phyloP scores from a whole-genome alignment of 2,888 invertebrate species.

The Tetropium fuscum region DNA sequence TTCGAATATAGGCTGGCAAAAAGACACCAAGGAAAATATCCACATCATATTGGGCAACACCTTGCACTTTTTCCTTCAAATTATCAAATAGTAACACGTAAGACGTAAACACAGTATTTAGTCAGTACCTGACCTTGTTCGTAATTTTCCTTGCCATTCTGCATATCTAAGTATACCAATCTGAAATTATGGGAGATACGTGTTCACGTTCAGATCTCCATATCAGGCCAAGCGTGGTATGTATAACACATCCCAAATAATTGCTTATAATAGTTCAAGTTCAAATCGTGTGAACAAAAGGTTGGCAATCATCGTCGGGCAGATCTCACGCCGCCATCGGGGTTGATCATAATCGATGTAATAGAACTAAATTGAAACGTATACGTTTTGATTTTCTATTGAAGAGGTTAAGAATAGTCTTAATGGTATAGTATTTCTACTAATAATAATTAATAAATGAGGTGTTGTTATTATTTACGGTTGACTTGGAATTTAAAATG shows the following conservation, averaged over 20 bases:
- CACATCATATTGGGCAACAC: too few species aligned
- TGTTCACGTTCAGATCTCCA: conserved; percentile 61
- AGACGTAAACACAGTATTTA: neutral
- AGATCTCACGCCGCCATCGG: conserved; percentile 32
- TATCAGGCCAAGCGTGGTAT: conserved; percentile 63
- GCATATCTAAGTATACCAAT: conserved; percentile 2
- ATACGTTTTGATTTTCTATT: too few species aligned
- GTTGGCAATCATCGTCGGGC: conserved; percentile 44
- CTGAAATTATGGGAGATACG: conserved; percentile 56
- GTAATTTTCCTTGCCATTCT: conserved; percentile 3
- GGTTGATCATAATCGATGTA: conserved; percentile 1
- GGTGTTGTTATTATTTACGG: too few species aligned
- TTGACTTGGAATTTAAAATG: too few species aligned
- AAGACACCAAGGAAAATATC: too few species aligned
- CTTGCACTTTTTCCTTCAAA: conserved; percentile 1
- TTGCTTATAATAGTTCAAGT: conserved; percentile 64
- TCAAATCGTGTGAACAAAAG: conserved; percentile 63
- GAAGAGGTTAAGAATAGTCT: too few species aligned
- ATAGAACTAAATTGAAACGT: too few species aligned
- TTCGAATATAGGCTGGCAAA: too few species aligned
- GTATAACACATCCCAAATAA: conserved; percentile 66
- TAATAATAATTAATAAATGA: too few species aligned
- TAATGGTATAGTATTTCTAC: too few species aligned
- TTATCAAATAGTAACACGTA: conserved; percentile 3
- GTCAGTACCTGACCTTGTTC: neutral